Conservation (phyloP, 1,140 invertebrate genomes). For the Drosophila subobscura region DNA sequence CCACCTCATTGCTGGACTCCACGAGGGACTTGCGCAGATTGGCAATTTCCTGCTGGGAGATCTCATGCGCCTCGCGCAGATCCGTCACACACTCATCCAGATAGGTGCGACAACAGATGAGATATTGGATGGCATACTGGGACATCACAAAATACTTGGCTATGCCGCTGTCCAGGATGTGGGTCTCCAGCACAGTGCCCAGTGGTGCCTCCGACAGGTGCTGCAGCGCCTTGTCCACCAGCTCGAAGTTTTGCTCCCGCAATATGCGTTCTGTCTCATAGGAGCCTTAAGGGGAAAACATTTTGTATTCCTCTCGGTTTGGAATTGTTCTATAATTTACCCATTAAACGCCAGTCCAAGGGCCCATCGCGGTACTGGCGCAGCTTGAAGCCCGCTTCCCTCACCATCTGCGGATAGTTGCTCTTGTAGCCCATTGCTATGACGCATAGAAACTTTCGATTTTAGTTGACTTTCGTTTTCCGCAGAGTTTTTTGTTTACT, state of each 20-base stretch:
- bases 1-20: slow-evolving; percentile 71
- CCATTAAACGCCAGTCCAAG: slow-evolving; percentile 77
- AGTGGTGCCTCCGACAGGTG: slow-evolving; percentile 77
- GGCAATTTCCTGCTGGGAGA: slow-evolving; percentile 64
- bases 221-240: slow-evolving; percentile 64
- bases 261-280: slow-evolving; percentile 75
- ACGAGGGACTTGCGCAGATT: slow-evolving; percentile 49
- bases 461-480: slow-evolving; percentile 46
- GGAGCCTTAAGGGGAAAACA: slow-evolving; percentile 41
- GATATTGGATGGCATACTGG: slow-evolving; percentile 77
- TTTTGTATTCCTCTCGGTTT: neutral
- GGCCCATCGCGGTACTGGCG: slow-evolving; percentile 70
- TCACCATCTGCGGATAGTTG: slow-evolving; percentile 74
- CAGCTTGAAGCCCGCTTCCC: slow-evolving; percentile 73
- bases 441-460: slow-evolving; percentile 30
- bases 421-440: slow-evolving; percentile 58
- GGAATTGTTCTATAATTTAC: slow-evolving; percentile 28
- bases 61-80: slow-evolving; percentile 53
- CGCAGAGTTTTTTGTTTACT: slow-evolving; percentile 44
- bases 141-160: slow-evolving; percentile 80
- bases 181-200: slow-evolving; percentile 64
- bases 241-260: slow-evolving; percentile 72
- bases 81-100: slow-evolving; percentile 71
- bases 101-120: slow-evolving; percentile 78
- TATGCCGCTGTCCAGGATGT: slow-evolving; percentile 78